Conservation (phyloP, 2,797 vertebrate species). For the Anabacerthia variegaticeps region DNA sequence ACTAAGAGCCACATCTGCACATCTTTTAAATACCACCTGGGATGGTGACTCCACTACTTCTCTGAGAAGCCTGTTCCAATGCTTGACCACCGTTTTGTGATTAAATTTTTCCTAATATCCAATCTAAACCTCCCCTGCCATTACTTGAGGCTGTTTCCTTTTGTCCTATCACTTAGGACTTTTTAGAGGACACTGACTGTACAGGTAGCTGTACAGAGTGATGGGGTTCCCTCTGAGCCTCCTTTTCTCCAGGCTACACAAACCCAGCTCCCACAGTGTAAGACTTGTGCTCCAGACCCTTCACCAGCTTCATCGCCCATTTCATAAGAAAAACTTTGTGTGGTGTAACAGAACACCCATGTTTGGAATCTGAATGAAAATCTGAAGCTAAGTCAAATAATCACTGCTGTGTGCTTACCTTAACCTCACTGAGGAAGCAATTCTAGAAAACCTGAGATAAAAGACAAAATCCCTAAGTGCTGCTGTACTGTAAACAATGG, state of each 20-base stretch:
- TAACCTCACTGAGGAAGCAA: neutral
- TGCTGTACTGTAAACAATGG: neutral
- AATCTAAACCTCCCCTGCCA: neutral
- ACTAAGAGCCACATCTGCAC: neutral
- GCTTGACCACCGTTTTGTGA: neutral
- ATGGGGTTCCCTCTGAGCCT: neutral
- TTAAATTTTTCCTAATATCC: neutral
- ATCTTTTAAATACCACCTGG: neutral
- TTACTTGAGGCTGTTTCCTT: neutral
- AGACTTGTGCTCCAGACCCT: neutral
- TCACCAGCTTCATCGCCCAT: neutral
- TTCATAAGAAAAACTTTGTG: neutral
- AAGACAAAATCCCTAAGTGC: neutral
- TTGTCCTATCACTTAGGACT: neutral
- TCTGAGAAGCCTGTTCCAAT: neutral
- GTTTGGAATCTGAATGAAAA: neutral
- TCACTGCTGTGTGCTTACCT: neutral
- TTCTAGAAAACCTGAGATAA: neutral
- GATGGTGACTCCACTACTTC: neutral
- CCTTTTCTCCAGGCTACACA: neutral
- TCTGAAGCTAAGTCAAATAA: neutral
- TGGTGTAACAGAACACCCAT: neutral
- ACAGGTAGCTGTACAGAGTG: fast-evolving
- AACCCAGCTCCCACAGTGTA: neutral
- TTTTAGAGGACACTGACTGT: neutral